A percentile compares a stretch with the other conserved stretches of the same genome.
These are phyloP conservation scores for Rotaria socialis DNA, from an alignment of 2,888 invertebrate genomes.

Conservation along the genomic window DNA sequence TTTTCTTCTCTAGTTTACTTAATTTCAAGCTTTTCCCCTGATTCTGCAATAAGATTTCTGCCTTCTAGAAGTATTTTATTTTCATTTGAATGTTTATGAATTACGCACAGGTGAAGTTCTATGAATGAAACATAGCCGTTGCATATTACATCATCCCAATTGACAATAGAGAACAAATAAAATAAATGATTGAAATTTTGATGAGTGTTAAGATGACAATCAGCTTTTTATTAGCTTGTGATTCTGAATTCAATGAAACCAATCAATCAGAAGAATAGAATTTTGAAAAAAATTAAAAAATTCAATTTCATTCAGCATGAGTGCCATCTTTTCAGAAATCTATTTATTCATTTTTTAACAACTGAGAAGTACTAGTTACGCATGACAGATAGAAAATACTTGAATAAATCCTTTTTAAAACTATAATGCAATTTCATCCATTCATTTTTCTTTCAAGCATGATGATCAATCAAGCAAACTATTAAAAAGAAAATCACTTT, in stretches of 20 bases:
- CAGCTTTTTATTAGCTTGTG: not conserved
- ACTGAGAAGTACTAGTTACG: not conserved
- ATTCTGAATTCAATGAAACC: not conserved
- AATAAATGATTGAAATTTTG: not conserved
- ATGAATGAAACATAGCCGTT: not conserved
- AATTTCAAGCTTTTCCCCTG: too few species aligned
- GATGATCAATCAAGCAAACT: not conserved
- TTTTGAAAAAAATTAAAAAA: not conserved
- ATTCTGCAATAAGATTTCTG: too few species aligned
- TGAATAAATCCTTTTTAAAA: too few species aligned
- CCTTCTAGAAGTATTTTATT: too few species aligned
- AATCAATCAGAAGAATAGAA: not conserved
- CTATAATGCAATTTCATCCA: too few species aligned
- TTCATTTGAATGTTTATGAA: too few species aligned
- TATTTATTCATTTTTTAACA: not conserved
- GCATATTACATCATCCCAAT: not conserved
- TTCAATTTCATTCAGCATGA: not conserved
- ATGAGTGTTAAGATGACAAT: not conserved
- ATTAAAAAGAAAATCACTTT: not conserved
- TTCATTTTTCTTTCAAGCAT: not conserved
- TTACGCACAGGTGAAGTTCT: not conserved
- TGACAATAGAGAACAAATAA: not conserved
- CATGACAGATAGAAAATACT: not conserved
- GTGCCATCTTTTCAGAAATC: not conserved
- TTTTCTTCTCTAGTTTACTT: too few species aligned